Evolutionary conservation across 2,797 vertebrate genomes (phyloP), one percentile per base, ranked within the genome.

Genomic region (Dicrostonyx torquatus): DNA sequence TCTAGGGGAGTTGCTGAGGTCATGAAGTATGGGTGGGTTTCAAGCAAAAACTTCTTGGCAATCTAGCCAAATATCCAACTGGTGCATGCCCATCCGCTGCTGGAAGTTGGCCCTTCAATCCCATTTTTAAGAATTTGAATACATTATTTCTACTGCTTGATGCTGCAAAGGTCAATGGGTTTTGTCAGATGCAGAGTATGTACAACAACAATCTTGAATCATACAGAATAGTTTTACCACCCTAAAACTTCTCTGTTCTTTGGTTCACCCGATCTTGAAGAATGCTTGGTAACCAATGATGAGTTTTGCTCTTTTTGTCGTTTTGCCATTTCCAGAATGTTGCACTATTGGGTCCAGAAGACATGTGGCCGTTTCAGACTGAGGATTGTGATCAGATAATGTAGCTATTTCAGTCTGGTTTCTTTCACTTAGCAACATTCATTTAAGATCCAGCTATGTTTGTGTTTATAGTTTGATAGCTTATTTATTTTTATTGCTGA

Each of bases 401-500:
- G 13, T 34, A 34, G 62, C 13, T 7, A 68, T 18, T 68, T 68
- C 34, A 68, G 66, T n/a, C 34, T 68, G 34, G 31, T 11, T 64
- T 62, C 17, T 87, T 96, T 94, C 48, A 85, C 18, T 80, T 93
- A 58, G 40, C 12, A 66, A 31, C 62, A 83, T n/a, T 50, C 2
- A 6, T 78, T 90, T 87, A 80, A 76, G 60, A 72, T 18, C 26
- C 10, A 91, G 77, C 22, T 6, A 31, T 86, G 9, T 48, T 73
- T 85, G 26, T 45, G 89, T 89, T 80, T 70, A 66, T 88, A 43
- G 40, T 64, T 86, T 68, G 22, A 78, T 94, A 78, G 20, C 1
- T 83, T n/a, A 73, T 78, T 96, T 94, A 45, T 75, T 79, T 93
- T 87, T 93, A 70, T 43, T 91, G 24, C 22, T 80, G 91, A 94